Conservation (phyloP, 2,797 vertebrate species). For the Aeoliscus strigatus region DNA sequence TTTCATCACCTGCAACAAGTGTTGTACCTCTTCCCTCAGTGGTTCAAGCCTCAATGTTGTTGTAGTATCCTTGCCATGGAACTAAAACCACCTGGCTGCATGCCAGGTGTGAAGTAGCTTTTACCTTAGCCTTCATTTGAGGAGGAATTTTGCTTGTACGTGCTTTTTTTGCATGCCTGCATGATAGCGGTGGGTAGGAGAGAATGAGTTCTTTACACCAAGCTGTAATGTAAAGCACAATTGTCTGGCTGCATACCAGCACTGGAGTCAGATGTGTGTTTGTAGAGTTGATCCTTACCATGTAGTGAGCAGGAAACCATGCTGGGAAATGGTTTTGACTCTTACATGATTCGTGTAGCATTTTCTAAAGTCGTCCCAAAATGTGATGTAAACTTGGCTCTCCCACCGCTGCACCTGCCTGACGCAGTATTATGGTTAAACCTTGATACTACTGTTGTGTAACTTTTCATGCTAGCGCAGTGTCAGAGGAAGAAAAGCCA, state of each 20-base stretch:
- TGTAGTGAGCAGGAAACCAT: conserved; percentile 30
- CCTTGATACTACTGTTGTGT: conserved; percentile 8
- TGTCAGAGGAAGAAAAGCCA: background rate
- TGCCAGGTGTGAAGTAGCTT: conserved; percentile 32
- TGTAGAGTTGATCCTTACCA: conserved; percentile 6
- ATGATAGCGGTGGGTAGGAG: conserved; percentile 33
- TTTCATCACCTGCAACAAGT: conserved; percentile 1
- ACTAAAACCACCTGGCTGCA: conserved; percentile 37
- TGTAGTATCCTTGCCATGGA: conserved; percentile 1
- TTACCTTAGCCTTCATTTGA: conserved; percentile 13
- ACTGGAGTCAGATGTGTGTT: conserved; percentile 17
- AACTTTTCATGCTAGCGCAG: conserved; percentile 8
- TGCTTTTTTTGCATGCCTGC: conserved; percentile 57
- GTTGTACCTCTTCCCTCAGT: conserved; percentile 4
- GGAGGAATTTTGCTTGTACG: conserved; percentile 15
- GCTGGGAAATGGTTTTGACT: conserved; percentile 39
- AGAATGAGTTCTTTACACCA: conserved; percentile 37
- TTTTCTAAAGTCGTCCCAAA: conserved; percentile 5
- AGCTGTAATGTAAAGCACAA: conserved; percentile 34
- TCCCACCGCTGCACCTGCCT: conserved; percentile 14
- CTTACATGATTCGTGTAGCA: conserved; percentile 32
- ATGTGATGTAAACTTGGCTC: conserved; percentile 20
- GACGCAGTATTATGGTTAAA: conserved; percentile 14
- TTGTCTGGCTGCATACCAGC: conserved; percentile 34
- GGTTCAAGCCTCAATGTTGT: conserved; percentile 12